phyloP scores from a whole-genome alignment of 1,140 invertebrate genomes.

The Neodiprion lecontei region DNA sequence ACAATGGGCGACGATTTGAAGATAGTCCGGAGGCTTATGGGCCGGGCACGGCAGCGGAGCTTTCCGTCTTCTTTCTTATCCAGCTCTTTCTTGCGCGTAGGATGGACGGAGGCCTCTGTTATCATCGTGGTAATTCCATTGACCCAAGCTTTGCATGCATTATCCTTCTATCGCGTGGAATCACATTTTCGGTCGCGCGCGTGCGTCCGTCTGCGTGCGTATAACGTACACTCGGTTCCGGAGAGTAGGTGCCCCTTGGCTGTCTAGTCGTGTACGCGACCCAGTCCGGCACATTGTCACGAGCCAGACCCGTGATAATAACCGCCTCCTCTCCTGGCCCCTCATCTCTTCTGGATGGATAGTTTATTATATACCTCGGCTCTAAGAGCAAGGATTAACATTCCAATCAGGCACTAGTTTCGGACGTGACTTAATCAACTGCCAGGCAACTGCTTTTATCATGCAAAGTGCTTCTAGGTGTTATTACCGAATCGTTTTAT shows the following conservation, averaged over 20 bases:
- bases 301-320: background rate
- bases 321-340: background rate
- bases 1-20: no score
- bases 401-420: slow-evolving; percentile 11
- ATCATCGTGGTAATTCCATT: slow-evolving; percentile 13
- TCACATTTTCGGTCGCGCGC: background rate
- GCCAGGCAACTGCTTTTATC: slow-evolving; percentile 8
- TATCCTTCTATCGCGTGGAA: background rate
- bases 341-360: background rate
- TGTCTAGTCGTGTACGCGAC: background rate
- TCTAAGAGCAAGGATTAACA: slow-evolving; percentile 7
- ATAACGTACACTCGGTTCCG: background rate
- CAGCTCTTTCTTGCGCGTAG: background rate
- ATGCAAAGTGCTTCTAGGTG: slow-evolving; percentile 7
- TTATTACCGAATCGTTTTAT: background rate
- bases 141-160: slow-evolving; percentile 12
- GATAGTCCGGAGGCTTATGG: no score
- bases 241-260: background rate
- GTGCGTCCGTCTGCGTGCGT: background rate
- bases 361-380: background rate
- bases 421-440: slow-evolving; percentile 6
- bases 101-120: slow-evolving; percentile 1
- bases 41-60: background rate
- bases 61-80: background rate
- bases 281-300: slow-evolving; percentile 4